Evolutionary conservation across 2,113 vertebrate genomes (phyloP).

Genomic region (Rynchops niger): DNA sequence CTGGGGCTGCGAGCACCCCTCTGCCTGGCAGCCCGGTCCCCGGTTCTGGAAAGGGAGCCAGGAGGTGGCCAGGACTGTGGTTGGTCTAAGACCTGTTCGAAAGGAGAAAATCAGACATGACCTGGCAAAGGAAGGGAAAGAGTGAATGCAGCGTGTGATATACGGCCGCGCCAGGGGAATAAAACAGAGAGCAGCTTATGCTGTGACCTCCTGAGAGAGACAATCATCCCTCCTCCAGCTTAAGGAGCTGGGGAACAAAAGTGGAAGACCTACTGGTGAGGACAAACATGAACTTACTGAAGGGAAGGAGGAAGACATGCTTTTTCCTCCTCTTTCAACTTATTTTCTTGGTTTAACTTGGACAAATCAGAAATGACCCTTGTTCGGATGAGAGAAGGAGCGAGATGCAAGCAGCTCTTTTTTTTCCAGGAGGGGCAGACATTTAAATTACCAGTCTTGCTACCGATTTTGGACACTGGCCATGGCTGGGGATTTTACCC

Average conservation of each 20-base stretch:
- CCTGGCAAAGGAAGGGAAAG: not conserved
- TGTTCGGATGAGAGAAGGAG: not conserved
- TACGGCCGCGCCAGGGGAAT: not conserved
- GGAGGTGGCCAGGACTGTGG: not conserved
- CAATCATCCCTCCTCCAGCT: not conserved
- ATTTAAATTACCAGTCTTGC: constrained; percentile 31
- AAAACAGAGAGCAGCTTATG: not conserved
- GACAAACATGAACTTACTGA: not conserved
- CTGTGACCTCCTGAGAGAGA: not conserved
- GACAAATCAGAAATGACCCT: not conserved
- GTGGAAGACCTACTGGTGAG: not conserved
- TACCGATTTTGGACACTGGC: not conserved
- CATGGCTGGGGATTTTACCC: constrained; percentile 44
- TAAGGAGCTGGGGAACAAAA: not conserved
- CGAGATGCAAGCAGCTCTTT: not conserved
- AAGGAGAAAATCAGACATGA: not conserved
- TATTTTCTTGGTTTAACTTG: not conserved
- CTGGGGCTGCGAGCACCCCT: fast-evolving
- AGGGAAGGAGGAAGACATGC: not conserved
- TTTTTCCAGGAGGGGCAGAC: not conserved
- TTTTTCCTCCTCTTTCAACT: not conserved
- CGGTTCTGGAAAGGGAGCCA: not conserved
- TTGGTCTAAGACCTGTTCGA: not conserved
- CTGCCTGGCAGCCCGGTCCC: not conserved
- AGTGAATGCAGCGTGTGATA: not conserved